Evolutionary conservation across 2,113 vertebrate species (phyloP), one percentile per base, ranked within the genome.

Genomic region (Tachysurus vachellii): DNA sequence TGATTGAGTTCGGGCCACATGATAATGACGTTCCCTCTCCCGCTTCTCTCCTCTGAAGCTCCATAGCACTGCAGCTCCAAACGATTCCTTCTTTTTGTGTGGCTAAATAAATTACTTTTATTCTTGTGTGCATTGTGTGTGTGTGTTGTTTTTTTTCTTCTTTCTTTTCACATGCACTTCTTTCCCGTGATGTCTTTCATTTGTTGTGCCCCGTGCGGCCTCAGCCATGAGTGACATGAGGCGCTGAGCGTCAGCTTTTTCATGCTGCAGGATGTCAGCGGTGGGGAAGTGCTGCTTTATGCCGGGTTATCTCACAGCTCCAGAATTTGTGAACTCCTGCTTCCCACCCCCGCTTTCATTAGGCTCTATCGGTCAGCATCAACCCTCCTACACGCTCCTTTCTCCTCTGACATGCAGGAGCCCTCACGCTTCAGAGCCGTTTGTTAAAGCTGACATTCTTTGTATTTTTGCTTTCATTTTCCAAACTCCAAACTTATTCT

Each of bases 81-180:
- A 92, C 90, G 75, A 90, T 84, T 90, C 81, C 66, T 84, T 83
- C 82, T 88, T 90, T 93, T 90, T 91, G 82, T 90, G 50, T 89
- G 85, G 91, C 85, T 80, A 94, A 94, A 94, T 93, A 93, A 95
- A 94, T 94, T 92, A 93, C 92, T 91, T 92, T 93, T 91, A 92
- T 94, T 90, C 91, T 76, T 92, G 85, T 85, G 77, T 50, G 21
- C 47, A 50, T 85, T 9, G 54, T 57, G 87, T 53, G 80, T 59
- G 21, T 21, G 36, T 36, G 36, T 76, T 26, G n/a, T 6, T 82
- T 54, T 44, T 86, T 53, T 82, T 5, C 77, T 36, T 87, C 53
- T 88, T 64, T 85, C 90, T 84, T 93, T 92, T 92, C 93, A 92
- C 92, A 89, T 91, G 91, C 92, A 88, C 91, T 92, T 87, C 83